These are phyloP conservation scores for Anser brachyrhynchus DNA, from an alignment of 2,113 vertebrate genomes.

Conservation along the genomic window DNA sequence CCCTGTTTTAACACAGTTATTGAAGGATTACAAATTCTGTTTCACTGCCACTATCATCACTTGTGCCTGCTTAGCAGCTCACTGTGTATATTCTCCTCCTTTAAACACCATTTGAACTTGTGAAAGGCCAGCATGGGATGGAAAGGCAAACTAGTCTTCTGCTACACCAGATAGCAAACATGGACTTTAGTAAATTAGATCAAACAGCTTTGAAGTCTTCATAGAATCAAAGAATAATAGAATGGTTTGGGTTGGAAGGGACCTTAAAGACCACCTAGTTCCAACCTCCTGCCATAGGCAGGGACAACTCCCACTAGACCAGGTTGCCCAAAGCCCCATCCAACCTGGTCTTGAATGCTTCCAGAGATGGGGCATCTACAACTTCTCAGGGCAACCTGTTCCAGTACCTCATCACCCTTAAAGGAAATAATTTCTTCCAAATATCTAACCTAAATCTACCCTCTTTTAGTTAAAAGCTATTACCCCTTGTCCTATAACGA, in stretches of 20 bases:
- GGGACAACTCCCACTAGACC: neutral
- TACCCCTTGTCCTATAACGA: no score
- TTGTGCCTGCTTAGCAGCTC: neutral
- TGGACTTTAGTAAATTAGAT: fast-evolving
- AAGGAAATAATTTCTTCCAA: neutral
- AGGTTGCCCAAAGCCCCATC: neutral
- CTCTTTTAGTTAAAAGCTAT: neutral
- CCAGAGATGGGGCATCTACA: neutral
- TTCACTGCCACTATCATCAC: neutral
- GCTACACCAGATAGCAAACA: neutral
- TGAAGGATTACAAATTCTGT: neutral
- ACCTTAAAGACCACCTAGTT: neutral
- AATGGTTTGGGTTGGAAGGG: neutral
- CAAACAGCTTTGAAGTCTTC: neutral
- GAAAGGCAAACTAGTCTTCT: neutral
- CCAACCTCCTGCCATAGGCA: no score
- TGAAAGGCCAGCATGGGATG: neutral
- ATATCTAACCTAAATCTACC: neutral
- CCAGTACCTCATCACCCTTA: neutral
- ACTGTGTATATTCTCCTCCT: neutral
- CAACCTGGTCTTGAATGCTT: neutral
- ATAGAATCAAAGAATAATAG: no score
- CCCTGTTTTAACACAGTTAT: neutral
- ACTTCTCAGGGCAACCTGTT: neutral
- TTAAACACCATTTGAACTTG: neutral